These are phyloP conservation scores for Phaethornis superciliosus DNA, from an alignment of 2,113 vertebrate species.

Conservation along the genomic window DNA sequence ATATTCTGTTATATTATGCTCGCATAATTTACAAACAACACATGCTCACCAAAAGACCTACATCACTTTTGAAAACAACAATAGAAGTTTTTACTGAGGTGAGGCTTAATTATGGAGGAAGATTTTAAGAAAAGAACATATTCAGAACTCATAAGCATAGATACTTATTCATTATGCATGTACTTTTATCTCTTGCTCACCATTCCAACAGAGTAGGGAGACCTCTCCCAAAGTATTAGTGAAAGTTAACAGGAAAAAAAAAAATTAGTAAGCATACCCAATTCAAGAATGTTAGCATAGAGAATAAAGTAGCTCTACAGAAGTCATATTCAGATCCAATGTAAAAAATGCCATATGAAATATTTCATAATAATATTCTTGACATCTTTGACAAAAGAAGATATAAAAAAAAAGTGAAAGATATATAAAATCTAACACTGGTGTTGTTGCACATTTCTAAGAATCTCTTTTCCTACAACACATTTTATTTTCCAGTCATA, in stretches of 20 bases:
- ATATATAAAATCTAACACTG: not conserved
- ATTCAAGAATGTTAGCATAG: not conserved
- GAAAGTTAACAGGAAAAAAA: not conserved
- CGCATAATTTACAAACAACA: not conserved
- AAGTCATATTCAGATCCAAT: not conserved
- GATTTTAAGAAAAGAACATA: not conserved
- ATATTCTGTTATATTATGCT: not conserved
- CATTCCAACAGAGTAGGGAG: not conserved
- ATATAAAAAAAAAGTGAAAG: not conserved
- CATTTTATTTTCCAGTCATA: not conserved
- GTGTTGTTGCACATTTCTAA: not conserved
- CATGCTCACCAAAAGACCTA: not conserved
- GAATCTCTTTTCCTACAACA: not conserved
- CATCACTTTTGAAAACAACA: not conserved
- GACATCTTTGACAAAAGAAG: not conserved
- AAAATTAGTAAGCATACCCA: not conserved
- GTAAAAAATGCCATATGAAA: not conserved
- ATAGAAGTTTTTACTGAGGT: not conserved
- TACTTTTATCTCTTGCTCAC: not conserved
- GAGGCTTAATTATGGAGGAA: not conserved
- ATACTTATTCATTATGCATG: not conserved
- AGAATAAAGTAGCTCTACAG: not conserved
- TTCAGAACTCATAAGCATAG: not conserved
- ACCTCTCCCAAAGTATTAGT: not conserved
- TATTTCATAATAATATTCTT: not conserved